Evolutionary conservation across 2,113 vertebrate genomes (phyloP).

Genomic region (Nibea coibor): DNA sequence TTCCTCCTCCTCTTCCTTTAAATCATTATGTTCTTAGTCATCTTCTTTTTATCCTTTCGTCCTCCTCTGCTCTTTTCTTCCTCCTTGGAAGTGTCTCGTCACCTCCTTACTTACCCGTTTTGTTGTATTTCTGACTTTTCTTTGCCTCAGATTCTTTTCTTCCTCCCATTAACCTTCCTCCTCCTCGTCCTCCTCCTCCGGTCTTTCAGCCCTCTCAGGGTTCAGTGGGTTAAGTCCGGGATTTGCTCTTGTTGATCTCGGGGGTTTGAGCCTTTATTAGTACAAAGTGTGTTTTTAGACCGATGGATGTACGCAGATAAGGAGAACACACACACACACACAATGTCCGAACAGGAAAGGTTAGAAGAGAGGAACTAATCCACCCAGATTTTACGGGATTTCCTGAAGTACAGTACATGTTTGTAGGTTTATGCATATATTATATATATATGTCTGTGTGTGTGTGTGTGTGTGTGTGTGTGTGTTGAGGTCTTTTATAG

Average conservation of each 20-base stretch:
- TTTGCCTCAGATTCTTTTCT: not conserved
- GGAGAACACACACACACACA: constrained; percentile 4
- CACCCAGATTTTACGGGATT: constrained; percentile 47
- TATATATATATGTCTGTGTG: constrained; percentile 10
- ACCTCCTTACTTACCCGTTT: too few relatives aligned
- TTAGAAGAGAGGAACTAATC: constrained; percentile 57
- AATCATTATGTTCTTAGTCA: too few relatives aligned
- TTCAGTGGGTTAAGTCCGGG: constrained; percentile 67
- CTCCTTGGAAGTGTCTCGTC: too few relatives aligned
- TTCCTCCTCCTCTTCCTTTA: not conserved
- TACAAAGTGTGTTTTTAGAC: constrained; percentile 36
- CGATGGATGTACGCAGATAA: constrained; percentile 31
- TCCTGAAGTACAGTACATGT: constrained; percentile 53
- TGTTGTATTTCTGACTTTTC: too few relatives aligned
- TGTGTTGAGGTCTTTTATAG: not conserved
- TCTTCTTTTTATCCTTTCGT: not conserved
- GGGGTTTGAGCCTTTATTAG: constrained; percentile 46
- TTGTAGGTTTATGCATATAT: not conserved
- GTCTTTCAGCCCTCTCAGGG: constrained; percentile 32
- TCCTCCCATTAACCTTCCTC: not conserved
- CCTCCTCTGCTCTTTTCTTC: too few relatives aligned
- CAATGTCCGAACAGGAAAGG: constrained; percentile 31
- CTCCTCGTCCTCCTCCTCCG: not conserved
- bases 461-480: not conserved
- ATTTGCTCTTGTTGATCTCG: constrained; percentile 67